Evolutionary conservation across 2,888 invertebrate genomes (phyloP), one percentile per base, ranked within the genome.

Genomic region (Andrena dorsata): DNA sequence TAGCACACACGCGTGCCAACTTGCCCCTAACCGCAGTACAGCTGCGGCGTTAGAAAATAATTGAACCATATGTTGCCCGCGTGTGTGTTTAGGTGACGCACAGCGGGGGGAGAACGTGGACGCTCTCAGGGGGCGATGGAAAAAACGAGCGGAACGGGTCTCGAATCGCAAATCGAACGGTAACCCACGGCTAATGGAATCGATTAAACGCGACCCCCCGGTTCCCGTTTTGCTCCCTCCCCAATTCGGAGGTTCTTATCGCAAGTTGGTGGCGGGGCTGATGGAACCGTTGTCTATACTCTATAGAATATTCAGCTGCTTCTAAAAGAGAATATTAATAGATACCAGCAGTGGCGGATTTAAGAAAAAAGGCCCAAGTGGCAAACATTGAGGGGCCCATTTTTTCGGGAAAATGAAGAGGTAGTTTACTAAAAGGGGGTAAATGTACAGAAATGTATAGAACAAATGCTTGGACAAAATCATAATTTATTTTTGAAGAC

Each of bases 11-110:
- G 64, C 32, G 58, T n/a, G 47, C 23, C 23, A 51, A 30, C 58
- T 32, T 10, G 23, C 10, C n/a, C 35, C 20, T 56, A 20, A 69
- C 58, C 23, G 13, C 10, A 20, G 56, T 47, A 56, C 76, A 60
- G 51, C 70, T 65, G 65, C 41, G 65, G 70, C 30, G 70, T 71
- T 71, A 66, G 76, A 80, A 80, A 80, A 80, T 80, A 80, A 76
- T 80, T 76, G 49, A 70, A 79, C 69, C 76, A 53, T 76, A 60
- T 65, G 76, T 41, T 60, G 51, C 28, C 30, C 20, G 58, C 32
- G 13, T 47, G 8, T 56, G 53, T 56, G 23, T 28, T 32, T 41
- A 64, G 16, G 8, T 0, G 2, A 49, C 4, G 56, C 47, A 30
- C n/a, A 10, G 13, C 26, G 20, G 28, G 51, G 35, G 26, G 26